Percentiles rank a stretch among this genome's conserved stretches.
Evolutionary conservation across 2,888 invertebrate species (phyloP).

Genomic region (Epirrita christyi): DNA sequence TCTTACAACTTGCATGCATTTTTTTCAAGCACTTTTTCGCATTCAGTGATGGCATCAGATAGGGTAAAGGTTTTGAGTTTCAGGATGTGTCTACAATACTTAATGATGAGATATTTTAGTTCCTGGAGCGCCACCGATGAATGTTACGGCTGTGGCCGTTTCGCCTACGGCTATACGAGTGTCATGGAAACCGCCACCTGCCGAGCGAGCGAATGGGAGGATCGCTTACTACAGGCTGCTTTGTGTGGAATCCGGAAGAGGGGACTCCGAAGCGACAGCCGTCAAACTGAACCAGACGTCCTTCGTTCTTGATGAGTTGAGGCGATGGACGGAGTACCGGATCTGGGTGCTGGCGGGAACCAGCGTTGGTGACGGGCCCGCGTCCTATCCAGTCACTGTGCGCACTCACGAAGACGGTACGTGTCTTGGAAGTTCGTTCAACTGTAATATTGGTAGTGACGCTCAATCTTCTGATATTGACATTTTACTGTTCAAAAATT

Average conservation of each 20-base stretch:
- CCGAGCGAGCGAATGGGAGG: constrained; percentile 95
- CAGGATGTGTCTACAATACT: constrained; percentile 54
- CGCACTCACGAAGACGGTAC: constrained; percentile 99
- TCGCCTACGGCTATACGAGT: constrained; percentile 96
- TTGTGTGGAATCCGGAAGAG: constrained; percentile 93
- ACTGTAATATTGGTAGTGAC: constrained; percentile 18
- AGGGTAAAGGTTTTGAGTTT: constrained; percentile 60
- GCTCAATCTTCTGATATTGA: constrained; percentile 56
- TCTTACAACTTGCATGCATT: constrained; percentile 74
- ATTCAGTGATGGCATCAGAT: constrained; percentile 83
- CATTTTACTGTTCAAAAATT: neutral
- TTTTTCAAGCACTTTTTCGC: constrained; percentile 77
- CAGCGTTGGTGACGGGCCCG: constrained; percentile 97
- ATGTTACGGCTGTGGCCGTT: constrained; percentile 94
- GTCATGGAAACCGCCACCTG: constrained; percentile 96
- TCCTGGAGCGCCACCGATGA: constrained; percentile 98
- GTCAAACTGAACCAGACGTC: constrained; percentile 92
- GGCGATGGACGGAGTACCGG: constrained; percentile 98
- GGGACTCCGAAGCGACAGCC: constrained; percentile 93
- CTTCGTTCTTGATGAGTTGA: constrained; percentile 94
- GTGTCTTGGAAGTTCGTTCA: constrained; percentile 73
- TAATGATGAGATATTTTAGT: constrained; percentile 86
- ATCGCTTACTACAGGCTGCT: constrained; percentile 98
- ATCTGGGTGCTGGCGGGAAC: constrained; percentile 99
- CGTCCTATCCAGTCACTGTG: constrained; percentile 95